Conservation (phyloP, 2,888 invertebrate species). For the Ditula angustiorana region DNA sequence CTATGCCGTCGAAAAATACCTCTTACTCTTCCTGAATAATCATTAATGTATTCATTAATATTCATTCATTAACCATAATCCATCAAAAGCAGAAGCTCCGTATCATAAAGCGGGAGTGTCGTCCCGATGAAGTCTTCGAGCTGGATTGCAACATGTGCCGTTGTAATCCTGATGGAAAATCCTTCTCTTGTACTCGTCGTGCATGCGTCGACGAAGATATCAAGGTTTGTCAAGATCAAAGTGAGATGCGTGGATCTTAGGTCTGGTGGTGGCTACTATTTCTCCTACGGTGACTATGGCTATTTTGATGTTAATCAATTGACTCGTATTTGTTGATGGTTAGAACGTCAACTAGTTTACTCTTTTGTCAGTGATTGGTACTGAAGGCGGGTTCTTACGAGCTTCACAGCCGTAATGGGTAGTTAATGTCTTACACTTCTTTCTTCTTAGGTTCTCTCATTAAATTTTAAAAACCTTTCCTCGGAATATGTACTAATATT, state of each 20-base stretch:
- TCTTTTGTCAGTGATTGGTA: too few relatives aligned
- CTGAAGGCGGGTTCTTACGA: too few relatives aligned
- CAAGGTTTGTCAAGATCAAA: constrained; percentile 55
- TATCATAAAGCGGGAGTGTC: constrained; percentile 66
- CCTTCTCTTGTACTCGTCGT: constrained; percentile 82
- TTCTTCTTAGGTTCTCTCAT: too few relatives aligned
- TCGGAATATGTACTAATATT: background rate
- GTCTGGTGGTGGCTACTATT: background rate
- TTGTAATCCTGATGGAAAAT: constrained; percentile 83
- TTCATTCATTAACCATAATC: background rate
- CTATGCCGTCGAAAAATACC: too few relatives aligned
- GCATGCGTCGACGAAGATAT: constrained; percentile 66
- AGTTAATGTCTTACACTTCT: too few relatives aligned
- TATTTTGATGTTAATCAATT: too few relatives aligned
- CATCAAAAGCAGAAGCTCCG: constrained; percentile 58
- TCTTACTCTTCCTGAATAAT: background rate
- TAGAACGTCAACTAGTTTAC: too few relatives aligned
- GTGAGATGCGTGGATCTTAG: too few relatives aligned
- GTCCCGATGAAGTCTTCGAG: constrained; percentile 82
- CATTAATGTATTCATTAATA: background rate
- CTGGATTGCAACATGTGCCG: constrained; percentile 86
- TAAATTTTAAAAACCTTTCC: too few relatives aligned
- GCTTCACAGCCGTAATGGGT: too few relatives aligned
- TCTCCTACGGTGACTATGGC: background rate
- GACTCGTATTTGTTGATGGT: too few relatives aligned